Percentiles rank a stretch among this genome's conserved stretches.
Evolutionary conservation across 2,888 invertebrate genomes (phyloP).

Genomic region (Corythucha ciliata): DNA sequence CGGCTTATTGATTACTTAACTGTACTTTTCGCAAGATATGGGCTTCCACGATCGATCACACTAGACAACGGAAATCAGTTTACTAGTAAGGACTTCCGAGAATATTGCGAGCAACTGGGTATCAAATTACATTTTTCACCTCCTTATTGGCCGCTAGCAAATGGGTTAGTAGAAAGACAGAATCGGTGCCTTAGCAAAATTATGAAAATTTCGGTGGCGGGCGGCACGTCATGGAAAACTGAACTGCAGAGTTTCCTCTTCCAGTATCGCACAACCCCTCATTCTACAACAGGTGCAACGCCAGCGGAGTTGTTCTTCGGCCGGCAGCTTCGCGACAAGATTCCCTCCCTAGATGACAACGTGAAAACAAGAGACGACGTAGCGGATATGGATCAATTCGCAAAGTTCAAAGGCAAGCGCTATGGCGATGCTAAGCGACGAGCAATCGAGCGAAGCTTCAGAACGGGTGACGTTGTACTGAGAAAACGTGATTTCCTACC

Average conservation of each 20-base stretch:
- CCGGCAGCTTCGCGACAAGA: not conserved
- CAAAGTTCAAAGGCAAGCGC: not conserved
- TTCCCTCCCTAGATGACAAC: not conserved
- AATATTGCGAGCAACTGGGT: constrained; percentile 16
- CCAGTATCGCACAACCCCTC: constrained; percentile 33
- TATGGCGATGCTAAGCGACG: not conserved
- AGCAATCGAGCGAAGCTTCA: not conserved
- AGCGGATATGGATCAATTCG: not conserved
- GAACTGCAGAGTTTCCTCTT: constrained; percentile 31
- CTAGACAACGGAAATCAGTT: constrained; percentile 4
- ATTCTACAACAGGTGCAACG: constrained; percentile 35
- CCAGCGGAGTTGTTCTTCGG: constrained; percentile 23
- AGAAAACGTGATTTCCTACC: not conserved
- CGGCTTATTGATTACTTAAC: not conserved
- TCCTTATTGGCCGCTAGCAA: constrained; percentile 32
- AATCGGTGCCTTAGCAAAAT: constrained; percentile 36
- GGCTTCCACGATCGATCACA: not conserved
- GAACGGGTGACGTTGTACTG: not conserved
- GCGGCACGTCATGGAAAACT: constrained; percentile 29
- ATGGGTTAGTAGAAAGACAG: constrained; percentile 37
- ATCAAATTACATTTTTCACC: not conserved
- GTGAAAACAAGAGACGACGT: not conserved
- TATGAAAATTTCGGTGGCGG: constrained; percentile 30
- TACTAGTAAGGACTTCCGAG: constrained; percentile 11
- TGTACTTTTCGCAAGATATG: not conserved